phyloP scores from a whole-genome alignment of 1,140 invertebrate species.

The Nomia melanderi region DNA sequence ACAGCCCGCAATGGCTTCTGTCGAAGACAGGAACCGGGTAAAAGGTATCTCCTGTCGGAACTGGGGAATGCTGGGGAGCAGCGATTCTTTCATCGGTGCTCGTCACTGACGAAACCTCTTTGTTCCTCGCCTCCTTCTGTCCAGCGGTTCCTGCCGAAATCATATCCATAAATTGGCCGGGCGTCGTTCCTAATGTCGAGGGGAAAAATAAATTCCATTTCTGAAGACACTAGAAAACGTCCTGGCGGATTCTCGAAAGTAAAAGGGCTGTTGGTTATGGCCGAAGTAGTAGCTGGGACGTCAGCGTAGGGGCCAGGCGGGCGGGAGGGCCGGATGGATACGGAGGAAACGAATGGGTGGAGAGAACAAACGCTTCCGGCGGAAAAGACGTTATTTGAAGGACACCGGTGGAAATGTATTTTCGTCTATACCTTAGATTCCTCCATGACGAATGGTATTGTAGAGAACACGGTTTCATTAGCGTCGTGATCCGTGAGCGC shows the following conservation, averaged over 20 bases:
- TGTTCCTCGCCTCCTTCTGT: slow-evolving; percentile 30
- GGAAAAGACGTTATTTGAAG: slow-evolving; percentile 46
- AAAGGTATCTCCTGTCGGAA: slow-evolving; percentile 36
- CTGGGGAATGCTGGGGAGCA: neutral
- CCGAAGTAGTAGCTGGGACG: slow-evolving; percentile 15
- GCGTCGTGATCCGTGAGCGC: too few relatives aligned
- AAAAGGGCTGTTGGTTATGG: slow-evolving; percentile 53
- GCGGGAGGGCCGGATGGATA: neutral
- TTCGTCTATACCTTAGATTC: slow-evolving; percentile 32
- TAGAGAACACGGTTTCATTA: too few relatives aligned
- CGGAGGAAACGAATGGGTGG: slow-evolving; percentile 30
- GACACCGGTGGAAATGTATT: slow-evolving; percentile 15
- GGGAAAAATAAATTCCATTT: slow-evolving; percentile 68
- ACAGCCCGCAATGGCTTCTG: slow-evolving; percentile 10
- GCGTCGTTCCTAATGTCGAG: slow-evolving; percentile 54
- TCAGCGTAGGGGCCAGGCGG: neutral
- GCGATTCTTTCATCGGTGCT: slow-evolving; percentile 16
- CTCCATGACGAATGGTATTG: slow-evolving; percentile 54
- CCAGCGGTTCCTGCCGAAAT: slow-evolving; percentile 55
- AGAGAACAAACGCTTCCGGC: slow-evolving; percentile 54
- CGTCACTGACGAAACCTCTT: slow-evolving; percentile 7
- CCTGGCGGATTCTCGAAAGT: slow-evolving; percentile 58
- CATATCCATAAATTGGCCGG: slow-evolving; percentile 68
- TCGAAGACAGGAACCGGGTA: slow-evolving; percentile 17
- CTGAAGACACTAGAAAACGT: slow-evolving; percentile 50